Base-by-base conservation (phyloP, 2,888 invertebrate species). In the Heteropelma amictum region DNA sequence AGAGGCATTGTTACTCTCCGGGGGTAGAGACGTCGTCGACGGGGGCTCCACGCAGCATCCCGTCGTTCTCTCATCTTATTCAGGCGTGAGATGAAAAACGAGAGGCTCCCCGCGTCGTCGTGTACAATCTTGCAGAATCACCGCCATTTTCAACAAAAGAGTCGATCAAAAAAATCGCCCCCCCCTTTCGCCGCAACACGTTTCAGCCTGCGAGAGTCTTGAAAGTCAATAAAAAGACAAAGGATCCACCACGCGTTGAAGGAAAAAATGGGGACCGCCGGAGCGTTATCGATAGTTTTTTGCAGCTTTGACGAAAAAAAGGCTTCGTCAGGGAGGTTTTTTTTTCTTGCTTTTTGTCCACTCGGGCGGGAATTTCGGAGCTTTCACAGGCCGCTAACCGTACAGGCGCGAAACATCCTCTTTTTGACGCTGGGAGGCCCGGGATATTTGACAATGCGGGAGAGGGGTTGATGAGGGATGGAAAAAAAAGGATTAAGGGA, bases 1-100 rank as follows among this genome's bases (percentile, higher is more conserved):
- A 54, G 53, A 53, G 56, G 67, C 67, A 67, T 67, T 67, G 56
- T 67, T 53, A 67, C 67, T 65, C 53, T 54, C 35, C 21, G 54
- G 26, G 12, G 10, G 8, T 33, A 17, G 42, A 42, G n/a, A n/a
- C n/a, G 54, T 54, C 53, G 65, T 42, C 53, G 38, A 65, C 28
- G 42, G 21, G 26, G 51, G 38, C 38, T 10, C 23, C 14, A 42
- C 30, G 53, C 19, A 40, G 21, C 42, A 1, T 53, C 53, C 42
- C 42, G n/a, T 65, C 19, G 38, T 42, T n/a, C n/a, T n/a, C n/a
- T n/a, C n/a, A n/a, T n/a, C 30, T 65, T 54, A 54, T 65, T 54
- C 54, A 54, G 35, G 42, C 65, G 45, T 35, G 45, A 56, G 65
- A 67, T 35, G 38, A 21, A 67, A 54, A 67, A 35, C 33, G 54